Evolutionary conservation across 1,140 invertebrate species (phyloP).

Genomic region (Eumeta japonica): DNA sequence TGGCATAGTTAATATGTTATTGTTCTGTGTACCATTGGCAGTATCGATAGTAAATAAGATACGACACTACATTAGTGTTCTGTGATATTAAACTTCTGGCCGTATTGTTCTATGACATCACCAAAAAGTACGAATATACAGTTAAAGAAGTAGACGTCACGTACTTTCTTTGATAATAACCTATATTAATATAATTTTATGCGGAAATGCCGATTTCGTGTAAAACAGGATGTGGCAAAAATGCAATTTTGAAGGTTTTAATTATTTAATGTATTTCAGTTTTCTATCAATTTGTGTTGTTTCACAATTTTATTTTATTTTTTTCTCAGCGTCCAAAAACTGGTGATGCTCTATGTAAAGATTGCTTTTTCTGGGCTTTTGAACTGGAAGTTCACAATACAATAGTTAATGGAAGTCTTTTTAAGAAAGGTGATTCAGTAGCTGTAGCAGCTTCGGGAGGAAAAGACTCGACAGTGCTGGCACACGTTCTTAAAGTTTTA

Average conservation of each 20-base stretch:
- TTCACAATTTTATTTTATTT: slow-evolving; percentile 4
- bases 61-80: too few species aligned
- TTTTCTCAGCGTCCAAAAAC: slow-evolving; percentile 80
- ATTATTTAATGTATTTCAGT: slow-evolving; percentile 5
- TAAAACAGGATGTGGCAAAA: slow-evolving; percentile 68
- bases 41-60: too few species aligned
- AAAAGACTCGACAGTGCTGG: slow-evolving; percentile 98
- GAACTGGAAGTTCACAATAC: slow-evolving; percentile 97
- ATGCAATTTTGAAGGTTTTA: slow-evolving; percentile 69
- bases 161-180: too few species aligned
- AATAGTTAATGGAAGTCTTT: slow-evolving; percentile 81
- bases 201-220: slow-evolving; percentile 68
- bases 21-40: too few species aligned
- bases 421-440: slow-evolving; percentile 83
- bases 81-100: too few species aligned
- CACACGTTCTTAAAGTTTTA: slow-evolving; percentile 85
- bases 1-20: too few species aligned
- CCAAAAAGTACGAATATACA: too few species aligned
- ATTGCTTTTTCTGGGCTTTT: slow-evolving; percentile 93
- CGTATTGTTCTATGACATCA: too few species aligned
- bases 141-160: too few species aligned
- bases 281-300: slow-evolving; percentile 7
- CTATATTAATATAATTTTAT: too few species aligned
- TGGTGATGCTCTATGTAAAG: slow-evolving; percentile 88
- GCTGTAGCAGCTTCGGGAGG: slow-evolving; percentile 97